phyloP scores from a whole-genome alignment of 2,888 invertebrate species.

The Dynastes grantii region DNA sequence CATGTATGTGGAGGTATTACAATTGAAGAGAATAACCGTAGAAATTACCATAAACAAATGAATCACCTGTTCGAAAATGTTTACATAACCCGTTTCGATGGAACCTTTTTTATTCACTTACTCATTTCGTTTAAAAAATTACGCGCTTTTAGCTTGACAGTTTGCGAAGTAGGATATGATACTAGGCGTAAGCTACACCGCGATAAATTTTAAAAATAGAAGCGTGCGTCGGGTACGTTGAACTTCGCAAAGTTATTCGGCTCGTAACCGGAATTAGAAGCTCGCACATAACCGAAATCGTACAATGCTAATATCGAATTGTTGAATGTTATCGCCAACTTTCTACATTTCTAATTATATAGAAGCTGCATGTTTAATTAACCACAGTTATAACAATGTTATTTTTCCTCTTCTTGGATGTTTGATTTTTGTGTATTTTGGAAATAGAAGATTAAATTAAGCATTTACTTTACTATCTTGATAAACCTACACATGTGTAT shows the following conservation, averaged over 20 bases:
- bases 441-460: too few relatives aligned
- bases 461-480: too few relatives aligned
- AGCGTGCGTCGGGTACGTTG: conserved; percentile 52
- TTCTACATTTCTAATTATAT: conserved; percentile 12
- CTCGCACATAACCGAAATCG: not conserved
- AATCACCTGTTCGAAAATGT: too few relatives aligned
- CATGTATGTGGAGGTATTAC: too few relatives aligned
- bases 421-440: too few relatives aligned
- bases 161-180: conserved; percentile 14
- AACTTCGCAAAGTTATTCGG: conserved; percentile 55
- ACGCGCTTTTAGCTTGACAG: not conserved
- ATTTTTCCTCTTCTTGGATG: too few relatives aligned
- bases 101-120: too few relatives aligned
- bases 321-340: not conserved
- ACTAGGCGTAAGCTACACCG: not conserved
- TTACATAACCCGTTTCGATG: not conserved
- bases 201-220: conserved; percentile 54
- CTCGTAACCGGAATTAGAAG: conserved; percentile 8
- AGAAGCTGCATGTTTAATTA: not conserved
- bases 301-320: not conserved
- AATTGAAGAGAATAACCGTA: too few relatives aligned
- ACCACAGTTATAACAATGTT: too few relatives aligned
- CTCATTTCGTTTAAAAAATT: too few relatives aligned
- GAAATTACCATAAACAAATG: too few relatives aligned
- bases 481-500: too few relatives aligned